These are phyloP conservation scores for Ormyrus rosae DNA, from an alignment of 2,888 invertebrate genomes.

Conservation along the genomic window DNA sequence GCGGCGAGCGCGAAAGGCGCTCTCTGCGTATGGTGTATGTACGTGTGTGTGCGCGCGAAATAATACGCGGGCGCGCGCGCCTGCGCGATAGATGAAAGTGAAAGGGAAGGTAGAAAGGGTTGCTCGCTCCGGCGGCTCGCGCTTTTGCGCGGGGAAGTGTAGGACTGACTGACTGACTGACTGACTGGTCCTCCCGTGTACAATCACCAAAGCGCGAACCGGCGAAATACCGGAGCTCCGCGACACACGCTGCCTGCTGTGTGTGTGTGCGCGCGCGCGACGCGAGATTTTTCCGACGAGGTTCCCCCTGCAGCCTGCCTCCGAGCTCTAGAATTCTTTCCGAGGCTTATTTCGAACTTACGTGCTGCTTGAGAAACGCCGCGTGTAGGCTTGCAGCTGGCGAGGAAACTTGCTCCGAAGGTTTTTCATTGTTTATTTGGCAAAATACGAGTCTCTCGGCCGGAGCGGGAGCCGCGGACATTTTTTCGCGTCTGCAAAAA, in stretches of 20 bases:
- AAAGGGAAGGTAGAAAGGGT: constrained; percentile 76
- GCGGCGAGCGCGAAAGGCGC: constrained; percentile 62
- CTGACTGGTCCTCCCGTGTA: not conserved
- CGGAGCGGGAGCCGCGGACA: too few species aligned
- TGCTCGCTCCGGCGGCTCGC: constrained; percentile 57
- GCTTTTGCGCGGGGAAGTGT: constrained; percentile 23
- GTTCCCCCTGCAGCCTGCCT: not conserved
- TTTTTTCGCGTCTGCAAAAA: too few species aligned
- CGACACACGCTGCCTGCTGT: not conserved
- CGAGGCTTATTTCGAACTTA: constrained; percentile 31
- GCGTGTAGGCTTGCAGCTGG: not conserved
- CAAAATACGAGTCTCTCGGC: too few species aligned
- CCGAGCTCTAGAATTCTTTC: constrained; percentile 30
- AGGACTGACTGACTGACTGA: not conserved
- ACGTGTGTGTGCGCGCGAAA: constrained; percentile 56
- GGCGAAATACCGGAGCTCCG: constrained; percentile 38
- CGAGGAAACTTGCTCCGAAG: not conserved
- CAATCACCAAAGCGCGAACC: not conserved
- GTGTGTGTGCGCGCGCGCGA: not conserved
- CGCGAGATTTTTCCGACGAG: not conserved
- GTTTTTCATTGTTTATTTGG: too few species aligned
- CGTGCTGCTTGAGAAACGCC: not conserved
- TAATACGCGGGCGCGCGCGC: constrained; percentile 59
- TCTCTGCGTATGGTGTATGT: constrained; percentile 60
- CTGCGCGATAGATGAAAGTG: constrained; percentile 73